These are phyloP conservation scores for Glossophaga mutica DNA, from an alignment of 2,797 vertebrate species.

Conservation along the genomic window DNA sequence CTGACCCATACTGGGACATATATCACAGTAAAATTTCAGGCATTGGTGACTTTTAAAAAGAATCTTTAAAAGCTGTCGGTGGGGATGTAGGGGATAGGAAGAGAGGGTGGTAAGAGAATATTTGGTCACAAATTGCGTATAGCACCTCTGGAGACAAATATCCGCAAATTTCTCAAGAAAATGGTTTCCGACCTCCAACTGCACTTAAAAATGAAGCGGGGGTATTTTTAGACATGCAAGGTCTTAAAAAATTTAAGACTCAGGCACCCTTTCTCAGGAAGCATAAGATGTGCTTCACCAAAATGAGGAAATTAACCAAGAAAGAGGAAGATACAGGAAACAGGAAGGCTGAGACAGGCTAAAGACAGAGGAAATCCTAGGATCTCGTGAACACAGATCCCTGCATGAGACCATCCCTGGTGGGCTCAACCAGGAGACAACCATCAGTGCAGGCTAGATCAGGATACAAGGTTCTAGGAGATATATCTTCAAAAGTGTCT, in stretches of 20 bases:
- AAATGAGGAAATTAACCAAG: conserved; percentile 57
- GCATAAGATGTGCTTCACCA: conserved; percentile 4
- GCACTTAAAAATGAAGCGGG: neutral
- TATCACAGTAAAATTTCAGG: neutral
- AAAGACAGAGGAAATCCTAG: neutral
- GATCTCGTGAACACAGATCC: neutral
- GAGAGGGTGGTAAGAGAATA: neutral
- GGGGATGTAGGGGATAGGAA: neutral
- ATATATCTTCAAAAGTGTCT: neutral
- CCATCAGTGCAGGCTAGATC: neutral
- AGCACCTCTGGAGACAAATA: neutral
- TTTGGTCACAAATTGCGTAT: neutral
- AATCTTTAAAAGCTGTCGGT: neutral
- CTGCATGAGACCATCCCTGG: neutral
- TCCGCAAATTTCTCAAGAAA: neutral
- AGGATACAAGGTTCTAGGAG: neutral
- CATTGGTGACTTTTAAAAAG: neutral
- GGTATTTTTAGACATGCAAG: neutral
- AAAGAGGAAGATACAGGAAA: conserved; percentile 46
- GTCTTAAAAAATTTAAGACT: neutral
- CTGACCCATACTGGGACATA: neutral
- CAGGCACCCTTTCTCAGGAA: conserved; percentile 29
- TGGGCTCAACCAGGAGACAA: neutral
- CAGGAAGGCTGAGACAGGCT: neutral
- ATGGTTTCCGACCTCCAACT: neutral